Evolutionary conservation across 37 sponge, comb jelly and placozoan species (phyloP), one percentile per base, ranked within the genome.

Genomic region (Chondrilla cf. caribensis): DNA sequence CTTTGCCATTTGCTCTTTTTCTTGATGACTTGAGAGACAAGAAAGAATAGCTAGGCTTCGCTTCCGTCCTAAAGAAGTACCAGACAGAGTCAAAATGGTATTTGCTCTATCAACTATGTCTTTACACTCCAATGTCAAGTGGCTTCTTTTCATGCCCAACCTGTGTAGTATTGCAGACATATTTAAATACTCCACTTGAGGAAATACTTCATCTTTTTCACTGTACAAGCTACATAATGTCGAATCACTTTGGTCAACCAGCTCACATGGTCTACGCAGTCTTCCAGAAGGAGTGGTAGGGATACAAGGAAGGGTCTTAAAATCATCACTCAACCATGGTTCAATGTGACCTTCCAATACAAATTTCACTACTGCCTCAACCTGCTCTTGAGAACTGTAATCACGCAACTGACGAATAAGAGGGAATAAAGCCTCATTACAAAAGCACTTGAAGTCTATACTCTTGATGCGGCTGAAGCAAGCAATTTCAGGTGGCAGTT

Each of bases 131-230:
- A 47, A 47, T 39, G 41, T 22, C 17, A 39, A 25, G 15, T 22
- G 18, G 43, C 15, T 33, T 17, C 44, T n/a, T 40, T 73, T 73
- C 76, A 73, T 73, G 1, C 76, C 76, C 41, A 73, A 25, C 21
- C 18, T n/a, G 29, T 73, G 29, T 11, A 73, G 76, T 18, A 24
- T 0, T 11, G 9, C 18, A 41, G 24, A 1, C 19, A 4, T 24
- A 15, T 15, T 2, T 22, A 1, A 39, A 21, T 39, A 39, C 21
- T 39, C 51, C 51, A 14, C 51, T 47, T 6, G 17, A 17, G 41
- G 41, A 73, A 73, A 73, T 39, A 32, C 3, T 40, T 39, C 76
- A 40, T 73, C 76, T 24, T 39, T 21, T 11, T 40, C 43, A 73
- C 44, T 24, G 44, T 73, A 73, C 25, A 73, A 21, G 15, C 2